These are phyloP conservation scores for Ailuropoda melanoleuca DNA, from an alignment of 2,113 vertebrate species.

Conservation along the genomic window DNA sequence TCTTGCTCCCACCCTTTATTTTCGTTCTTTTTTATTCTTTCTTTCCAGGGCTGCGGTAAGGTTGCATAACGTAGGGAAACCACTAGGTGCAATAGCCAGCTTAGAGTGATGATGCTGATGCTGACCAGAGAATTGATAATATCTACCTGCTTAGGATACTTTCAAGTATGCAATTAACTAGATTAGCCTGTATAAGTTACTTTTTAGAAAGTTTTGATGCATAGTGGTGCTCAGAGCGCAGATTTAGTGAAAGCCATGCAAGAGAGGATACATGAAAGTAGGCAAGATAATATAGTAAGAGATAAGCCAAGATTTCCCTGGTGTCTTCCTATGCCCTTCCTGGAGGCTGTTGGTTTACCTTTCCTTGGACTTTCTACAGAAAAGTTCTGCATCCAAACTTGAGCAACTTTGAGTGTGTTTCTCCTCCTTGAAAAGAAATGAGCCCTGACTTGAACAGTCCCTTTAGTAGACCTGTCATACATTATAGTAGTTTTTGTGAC, in stretches of 20 bases:
- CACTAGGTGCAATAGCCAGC: not conserved
- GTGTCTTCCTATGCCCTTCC: not conserved
- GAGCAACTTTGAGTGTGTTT: slow-evolving; percentile 18
- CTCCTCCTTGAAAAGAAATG: slow-evolving; percentile 52
- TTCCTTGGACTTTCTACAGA: slow-evolving; percentile 11
- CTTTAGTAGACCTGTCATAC: slow-evolving; percentile 50
- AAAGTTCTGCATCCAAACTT: slow-evolving; percentile 9
- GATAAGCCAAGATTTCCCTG: not conserved
- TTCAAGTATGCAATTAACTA: not conserved
- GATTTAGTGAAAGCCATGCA: not conserved
- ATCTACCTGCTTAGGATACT: not conserved
- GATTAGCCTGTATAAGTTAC: not conserved
- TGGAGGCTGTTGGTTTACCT: not conserved
- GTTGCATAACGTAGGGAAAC: not conserved
- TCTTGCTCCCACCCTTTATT: not conserved
- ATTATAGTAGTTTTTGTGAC: slow-evolving; percentile 51
- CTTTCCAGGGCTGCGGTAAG: not conserved
- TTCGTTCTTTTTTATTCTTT: not conserved
- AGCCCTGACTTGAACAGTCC: slow-evolving; percentile 30
- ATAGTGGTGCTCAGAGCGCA: not conserved
- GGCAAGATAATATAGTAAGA: not conserved
- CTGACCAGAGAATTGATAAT: not conserved
- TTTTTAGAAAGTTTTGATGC: not conserved
- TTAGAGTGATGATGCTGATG: not conserved
- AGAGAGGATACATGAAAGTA: not conserved